Evolutionary conservation across 2,113 vertebrate species (phyloP), one percentile per base, ranked within the genome.

Genomic region (Miniopterus natalensis): DNA sequence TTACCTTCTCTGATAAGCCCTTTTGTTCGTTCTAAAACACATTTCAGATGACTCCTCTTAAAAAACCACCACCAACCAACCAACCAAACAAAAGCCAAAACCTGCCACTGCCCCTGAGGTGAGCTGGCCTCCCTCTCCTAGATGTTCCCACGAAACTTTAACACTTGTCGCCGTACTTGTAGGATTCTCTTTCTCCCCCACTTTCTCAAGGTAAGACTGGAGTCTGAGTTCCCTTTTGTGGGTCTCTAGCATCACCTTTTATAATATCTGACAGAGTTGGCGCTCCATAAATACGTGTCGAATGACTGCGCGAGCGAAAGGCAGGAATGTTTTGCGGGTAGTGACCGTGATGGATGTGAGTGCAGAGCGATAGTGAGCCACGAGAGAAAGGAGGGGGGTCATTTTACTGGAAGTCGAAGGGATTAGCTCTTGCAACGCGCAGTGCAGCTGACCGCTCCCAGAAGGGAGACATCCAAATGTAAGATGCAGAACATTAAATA

Each of bases 401-500:
- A 31, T 95, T 97, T 97, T 97, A 97, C 97, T 97, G 95, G 97
- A 98, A 98, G 97, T 96, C 95, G 79, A 94, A 96, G 88, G 96
- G 88, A 96, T 96, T 97, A 93, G 91, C 87, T 97, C 90, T 97
- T 95, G 88, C 96, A 96, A 94, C 97, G 89, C 90, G 73, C 57
- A 95, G 95, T 93, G 79, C 81, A 95, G 96, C 96, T 95, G 95
- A 93, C 96, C 81, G 68, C 97, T 98, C 96, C 95, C 97, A 98
- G 95, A 97, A 97, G 92, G 96, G 97, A 98, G 94, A 98, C 93
- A 92, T 97, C 97, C 96, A 97, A 97, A 98, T 98, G 97, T 88
- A 97, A 98, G 96, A 98, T 97, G 97, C 96, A 97, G 92, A 97
- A 92, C 97, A 98, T 98, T 98, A 98, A 98, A 98, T 97, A 98